Evolutionary conservation across 1,140 invertebrate species (phyloP), one percentile per base, ranked within the genome.

Genomic region (Aphis craccivora): DNA sequence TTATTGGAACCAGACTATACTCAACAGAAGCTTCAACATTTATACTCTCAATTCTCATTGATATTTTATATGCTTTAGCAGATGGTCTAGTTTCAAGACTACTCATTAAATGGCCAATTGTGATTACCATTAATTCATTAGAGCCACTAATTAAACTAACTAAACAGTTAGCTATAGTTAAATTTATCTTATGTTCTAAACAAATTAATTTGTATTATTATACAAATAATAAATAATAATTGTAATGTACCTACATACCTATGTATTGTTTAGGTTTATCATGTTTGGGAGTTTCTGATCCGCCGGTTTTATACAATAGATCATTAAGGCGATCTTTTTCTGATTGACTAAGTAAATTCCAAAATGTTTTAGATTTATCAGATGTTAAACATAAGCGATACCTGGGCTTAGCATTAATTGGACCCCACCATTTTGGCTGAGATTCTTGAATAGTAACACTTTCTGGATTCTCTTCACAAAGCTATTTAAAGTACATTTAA

Each of bases 111-210:
- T 98, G 97, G 0, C 97, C 97, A 45, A 98, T 94, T 22, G 97
- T 97, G 93, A 97, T 95, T 9, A 98, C 96, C 51, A 98, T 95
- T 55, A 98, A 96, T 95, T 98, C 97, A 94, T 96, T 97, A 83
- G 96, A 96, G 92, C 97, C 96, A 94, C 97, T 97, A 92, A 97
- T 95, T 81, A 98, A 95, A 76, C 97, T 97, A 37, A 98, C 86
- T 55, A 96, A 97, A 94, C 96, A 97, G 95, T 97, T 97, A 37
- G 97, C 97, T 60, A 98, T 95, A 22, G 97, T 97, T 94, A 98
- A 96, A 95, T 98, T 98, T 67, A 97, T 96, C 95, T 98, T 98
- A 94, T 98, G 97, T 94, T 97, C 97, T 97, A 95, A 94, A 89
- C 37, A 87, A 91, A 51, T 53, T 84, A 37, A 87, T 76, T 23